phyloP scores from a whole-genome alignment of 2,797 vertebrate species.

The Sebastes nivosus region DNA sequence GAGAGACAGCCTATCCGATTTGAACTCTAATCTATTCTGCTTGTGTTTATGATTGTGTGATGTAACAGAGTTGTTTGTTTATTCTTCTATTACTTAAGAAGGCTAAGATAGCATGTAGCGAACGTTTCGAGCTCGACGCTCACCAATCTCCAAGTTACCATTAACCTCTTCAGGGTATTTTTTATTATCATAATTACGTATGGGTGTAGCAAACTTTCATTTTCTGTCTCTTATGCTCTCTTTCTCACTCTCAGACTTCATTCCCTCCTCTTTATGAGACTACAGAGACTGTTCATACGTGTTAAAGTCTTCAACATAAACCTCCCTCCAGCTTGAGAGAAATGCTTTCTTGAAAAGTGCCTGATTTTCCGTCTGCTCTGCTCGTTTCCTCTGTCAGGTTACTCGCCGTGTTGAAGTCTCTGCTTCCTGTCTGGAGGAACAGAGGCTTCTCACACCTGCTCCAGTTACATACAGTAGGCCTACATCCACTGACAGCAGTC shows the following conservation, averaged over 20 bases:
- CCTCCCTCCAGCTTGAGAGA: background rate
- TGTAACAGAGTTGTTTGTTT: too few relatives aligned
- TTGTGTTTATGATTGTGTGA: too few relatives aligned
- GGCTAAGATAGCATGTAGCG: too few relatives aligned
- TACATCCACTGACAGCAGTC: slow-evolving; percentile 6
- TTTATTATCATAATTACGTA: background rate
- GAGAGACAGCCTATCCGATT: too few relatives aligned
- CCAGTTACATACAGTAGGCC: slow-evolving; percentile 50
- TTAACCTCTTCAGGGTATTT: background rate
- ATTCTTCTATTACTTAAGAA: too few relatives aligned
- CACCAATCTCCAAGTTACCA: background rate
- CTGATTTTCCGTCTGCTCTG: slow-evolving; percentile 37
- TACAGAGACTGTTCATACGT: background rate
- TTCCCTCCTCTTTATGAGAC: background rate
- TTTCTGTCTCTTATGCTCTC: background rate
- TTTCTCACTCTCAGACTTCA: background rate
- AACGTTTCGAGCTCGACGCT: too few relatives aligned
- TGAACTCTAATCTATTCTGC: too few relatives aligned
- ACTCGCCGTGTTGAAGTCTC: background rate
- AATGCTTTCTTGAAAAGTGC: slow-evolving; percentile 29
- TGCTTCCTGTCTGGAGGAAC: slow-evolving; percentile 38
- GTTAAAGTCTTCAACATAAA: background rate
- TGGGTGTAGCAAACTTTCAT: background rate
- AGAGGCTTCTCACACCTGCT: slow-evolving; percentile 56
- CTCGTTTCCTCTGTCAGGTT: slow-evolving; percentile 37